Evolutionary conservation across 2,888 invertebrate genomes (phyloP).

Genomic region (Hartigia nigra): DNA sequence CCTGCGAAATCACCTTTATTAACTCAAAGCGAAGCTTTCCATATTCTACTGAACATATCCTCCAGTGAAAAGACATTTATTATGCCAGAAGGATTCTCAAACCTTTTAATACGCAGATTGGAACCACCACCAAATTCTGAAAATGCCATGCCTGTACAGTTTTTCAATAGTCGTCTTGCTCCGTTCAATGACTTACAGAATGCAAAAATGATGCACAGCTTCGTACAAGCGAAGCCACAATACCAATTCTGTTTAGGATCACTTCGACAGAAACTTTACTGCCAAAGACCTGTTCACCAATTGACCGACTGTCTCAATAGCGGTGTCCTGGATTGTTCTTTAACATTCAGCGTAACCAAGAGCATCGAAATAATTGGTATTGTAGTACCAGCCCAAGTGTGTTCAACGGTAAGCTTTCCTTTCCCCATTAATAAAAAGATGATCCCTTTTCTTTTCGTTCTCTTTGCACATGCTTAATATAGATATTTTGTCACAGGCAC

Average conservation of each 20-base stretch:
- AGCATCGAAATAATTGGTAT: constrained; percentile 82
- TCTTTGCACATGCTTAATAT: neutral
- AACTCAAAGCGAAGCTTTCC: constrained; percentile 81
- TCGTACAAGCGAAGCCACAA: neutral
- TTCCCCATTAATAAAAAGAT: neutral
- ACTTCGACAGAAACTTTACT: constrained; percentile 71
- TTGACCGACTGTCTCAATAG: constrained; percentile 81
- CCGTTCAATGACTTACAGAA: neutral
- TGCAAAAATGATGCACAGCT: no score
- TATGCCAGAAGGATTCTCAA: constrained; percentile 81
- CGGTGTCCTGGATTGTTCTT: constrained; percentile 80
- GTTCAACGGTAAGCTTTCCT: neutral
- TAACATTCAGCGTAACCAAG: constrained; percentile 84
- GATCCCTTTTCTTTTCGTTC: neutral
- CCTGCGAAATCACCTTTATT: constrained; percentile 81
- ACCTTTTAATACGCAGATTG: constrained; percentile 41
- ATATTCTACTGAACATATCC: constrained; percentile 85
- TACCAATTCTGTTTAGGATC: neutral
- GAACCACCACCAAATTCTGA: constrained; percentile 21
- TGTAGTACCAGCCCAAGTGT: constrained; percentile 81
- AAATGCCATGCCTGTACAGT: neutral
- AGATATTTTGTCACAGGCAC: neutral
- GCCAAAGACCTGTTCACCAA: constrained; percentile 75
- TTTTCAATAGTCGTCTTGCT: neutral
- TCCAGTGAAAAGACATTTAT: constrained; percentile 75